These are phyloP conservation scores for Dolichotis patagonum DNA, from an alignment of 2,113 vertebrate genomes.

Conservation along the genomic window DNA sequence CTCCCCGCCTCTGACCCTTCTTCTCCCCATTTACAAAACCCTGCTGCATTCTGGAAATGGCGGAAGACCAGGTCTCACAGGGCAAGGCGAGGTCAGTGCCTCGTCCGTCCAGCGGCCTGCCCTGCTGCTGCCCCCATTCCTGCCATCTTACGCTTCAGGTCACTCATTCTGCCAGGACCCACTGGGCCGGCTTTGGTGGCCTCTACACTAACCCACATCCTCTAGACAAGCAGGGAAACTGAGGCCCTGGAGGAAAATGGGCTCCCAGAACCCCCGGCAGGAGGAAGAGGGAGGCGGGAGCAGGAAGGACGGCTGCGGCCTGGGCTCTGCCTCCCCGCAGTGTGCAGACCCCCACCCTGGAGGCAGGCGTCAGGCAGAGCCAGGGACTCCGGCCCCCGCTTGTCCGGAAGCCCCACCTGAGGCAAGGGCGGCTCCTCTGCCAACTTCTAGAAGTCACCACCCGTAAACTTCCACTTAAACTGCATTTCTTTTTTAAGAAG, in stretches of 20 bases:
- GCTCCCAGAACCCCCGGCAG: not conserved
- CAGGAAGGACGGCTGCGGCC: not conserved
- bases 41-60: not conserved
- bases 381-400: not conserved
- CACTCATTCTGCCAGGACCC: no score
- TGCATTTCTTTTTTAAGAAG: not conserved
- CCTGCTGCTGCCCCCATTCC: accelerated
- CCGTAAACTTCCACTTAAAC: not conserved
- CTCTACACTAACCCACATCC: not conserved
- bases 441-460: not conserved
- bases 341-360: accelerated
- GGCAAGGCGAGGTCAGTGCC: accelerated
- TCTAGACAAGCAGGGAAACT: not conserved
- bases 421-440: not conserved
- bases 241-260: not conserved
- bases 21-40: not conserved
- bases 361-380: no score
- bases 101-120: not conserved
- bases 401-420: accelerated
- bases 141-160: accelerated
- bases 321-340: no score
- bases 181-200: no score
- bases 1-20: not conserved
- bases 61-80: accelerated
- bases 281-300: not conserved